These are phyloP conservation scores for Drosophila prolongata DNA, from an alignment of 2,888 invertebrate species.

Conservation along the genomic window DNA sequence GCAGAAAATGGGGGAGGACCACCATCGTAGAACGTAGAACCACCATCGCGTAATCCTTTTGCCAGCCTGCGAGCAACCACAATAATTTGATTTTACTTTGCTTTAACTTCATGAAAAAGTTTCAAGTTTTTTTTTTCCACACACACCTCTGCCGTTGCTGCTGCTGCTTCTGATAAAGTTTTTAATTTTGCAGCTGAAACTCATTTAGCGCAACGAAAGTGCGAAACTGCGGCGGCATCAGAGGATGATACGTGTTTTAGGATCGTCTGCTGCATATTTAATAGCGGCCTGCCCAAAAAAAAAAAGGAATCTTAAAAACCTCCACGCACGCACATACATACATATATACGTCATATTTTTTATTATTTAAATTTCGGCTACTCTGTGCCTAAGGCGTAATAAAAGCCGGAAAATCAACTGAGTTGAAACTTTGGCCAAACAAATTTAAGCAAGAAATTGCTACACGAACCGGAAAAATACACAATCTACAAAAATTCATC, in stretches of 20 bases:
- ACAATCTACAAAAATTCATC: conserved; percentile 76
- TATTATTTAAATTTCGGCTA: conserved; percentile 13
- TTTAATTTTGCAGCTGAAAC: conserved; percentile 77
- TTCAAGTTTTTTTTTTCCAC: conserved; percentile 67
- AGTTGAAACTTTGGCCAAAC: conserved; percentile 58
- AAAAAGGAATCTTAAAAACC: conserved; percentile 16
- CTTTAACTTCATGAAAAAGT: conserved; percentile 80
- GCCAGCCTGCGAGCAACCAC: conserved; percentile 67
- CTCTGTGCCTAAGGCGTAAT: conserved; percentile 35
- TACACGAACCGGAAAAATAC: conserved; percentile 75
- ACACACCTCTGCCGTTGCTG: conserved; percentile 6
- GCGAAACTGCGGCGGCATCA: conserved; percentile 36
- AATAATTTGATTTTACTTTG: conserved; percentile 80
- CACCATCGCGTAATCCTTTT: conserved; percentile 69
- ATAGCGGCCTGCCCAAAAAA: conserved; percentile 32
- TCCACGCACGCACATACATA: neutral
- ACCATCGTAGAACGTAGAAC: conserved; percentile 4
- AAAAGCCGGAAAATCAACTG: conserved; percentile 51
- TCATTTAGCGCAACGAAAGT: conserved; percentile 75
- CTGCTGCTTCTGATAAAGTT: conserved; percentile 65
- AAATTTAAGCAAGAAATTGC: conserved; percentile 64
- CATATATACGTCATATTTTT: conserved; percentile 6
- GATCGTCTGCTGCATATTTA: conserved; percentile 67
- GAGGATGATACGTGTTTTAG: conserved; percentile 65
- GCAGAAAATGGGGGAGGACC: conserved; percentile 5